These are phyloP conservation scores for Pomatostomus ruficeps DNA, from an alignment of 2,113 vertebrate species.

Conservation along the genomic window DNA sequence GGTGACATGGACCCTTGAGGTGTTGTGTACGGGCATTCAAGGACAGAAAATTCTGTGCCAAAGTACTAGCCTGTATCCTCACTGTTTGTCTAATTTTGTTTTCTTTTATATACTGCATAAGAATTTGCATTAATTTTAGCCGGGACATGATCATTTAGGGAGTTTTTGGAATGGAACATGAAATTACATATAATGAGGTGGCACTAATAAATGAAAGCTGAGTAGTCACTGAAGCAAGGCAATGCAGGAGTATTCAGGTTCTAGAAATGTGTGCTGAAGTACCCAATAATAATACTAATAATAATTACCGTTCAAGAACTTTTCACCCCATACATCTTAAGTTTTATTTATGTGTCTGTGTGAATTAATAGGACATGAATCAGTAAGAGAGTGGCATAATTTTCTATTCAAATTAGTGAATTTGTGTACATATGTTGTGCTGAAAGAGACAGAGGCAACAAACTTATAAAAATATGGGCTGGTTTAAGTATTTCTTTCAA, in stretches of 20 bases:
- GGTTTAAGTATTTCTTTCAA: background rate
- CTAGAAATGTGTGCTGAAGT: background rate
- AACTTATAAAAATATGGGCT: background rate
- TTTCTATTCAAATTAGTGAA: background rate
- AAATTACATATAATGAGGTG: background rate
- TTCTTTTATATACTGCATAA: background rate
- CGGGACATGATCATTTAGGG: background rate
- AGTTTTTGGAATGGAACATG: background rate
- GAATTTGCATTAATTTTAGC: background rate
- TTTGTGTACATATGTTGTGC: background rate
- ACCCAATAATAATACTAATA: background rate
- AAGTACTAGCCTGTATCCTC: background rate
- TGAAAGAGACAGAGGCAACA: background rate
- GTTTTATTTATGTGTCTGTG: background rate
- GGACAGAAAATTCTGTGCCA: background rate
- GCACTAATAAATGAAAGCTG: background rate
- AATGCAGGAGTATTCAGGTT: background rate
- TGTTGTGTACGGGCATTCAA: background rate
- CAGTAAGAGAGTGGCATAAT: background rate
- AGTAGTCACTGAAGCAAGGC: background rate
- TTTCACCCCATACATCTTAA: background rate
- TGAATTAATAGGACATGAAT: background rate
- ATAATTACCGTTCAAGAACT: background rate
- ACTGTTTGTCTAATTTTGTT: background rate
- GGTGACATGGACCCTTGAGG: background rate